phyloP scores from a whole-genome alignment of 35 echinoderm and acorn worm species.

The Acanthaster planci region DNA sequence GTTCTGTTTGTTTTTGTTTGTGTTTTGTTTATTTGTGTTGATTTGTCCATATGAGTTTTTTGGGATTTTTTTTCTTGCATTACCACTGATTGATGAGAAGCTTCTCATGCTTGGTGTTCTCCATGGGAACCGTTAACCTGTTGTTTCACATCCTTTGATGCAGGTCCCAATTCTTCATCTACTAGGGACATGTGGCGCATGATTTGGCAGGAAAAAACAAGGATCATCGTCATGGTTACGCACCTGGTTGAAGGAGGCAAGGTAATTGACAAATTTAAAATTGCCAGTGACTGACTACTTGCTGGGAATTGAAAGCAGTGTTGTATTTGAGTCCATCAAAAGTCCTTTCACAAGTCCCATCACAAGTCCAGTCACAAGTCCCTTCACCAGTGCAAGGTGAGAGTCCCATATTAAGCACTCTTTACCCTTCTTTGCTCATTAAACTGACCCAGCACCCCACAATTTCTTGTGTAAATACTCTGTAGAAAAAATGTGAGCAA shows the following conservation, averaged over 20 bases:
- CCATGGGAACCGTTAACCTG: neutral
- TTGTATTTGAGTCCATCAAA: no score
- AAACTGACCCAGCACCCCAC: neutral
- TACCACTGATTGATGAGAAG: neutral
- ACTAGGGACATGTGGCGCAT: constrained; percentile 93
- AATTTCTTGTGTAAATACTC: neutral
- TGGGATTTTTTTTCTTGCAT: no score
- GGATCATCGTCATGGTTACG: constrained; percentile 81
- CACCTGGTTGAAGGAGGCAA: constrained; percentile 78
- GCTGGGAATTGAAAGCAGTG: no score
- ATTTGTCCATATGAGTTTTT: no score
- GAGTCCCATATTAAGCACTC: neutral
- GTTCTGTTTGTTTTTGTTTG: neutral
- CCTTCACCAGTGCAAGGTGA: no score
- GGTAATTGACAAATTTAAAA: constrained; percentile 55
- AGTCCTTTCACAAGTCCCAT: no score
- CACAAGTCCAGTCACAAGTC: no score
- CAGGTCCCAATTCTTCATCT: constrained; percentile 77
- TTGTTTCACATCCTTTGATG: neutral
- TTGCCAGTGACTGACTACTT: no score
- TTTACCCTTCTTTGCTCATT: neutral
- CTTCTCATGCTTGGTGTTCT: neutral
- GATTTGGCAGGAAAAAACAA: constrained; percentile 80
- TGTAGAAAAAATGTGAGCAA: constrained; percentile 91
- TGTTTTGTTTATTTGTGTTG: no score